Percentiles rank a stretch among this genome's conserved stretches.
Conservation (phyloP, 2,888 invertebrate species). For the Scaptomyza tumidula region DNA sequence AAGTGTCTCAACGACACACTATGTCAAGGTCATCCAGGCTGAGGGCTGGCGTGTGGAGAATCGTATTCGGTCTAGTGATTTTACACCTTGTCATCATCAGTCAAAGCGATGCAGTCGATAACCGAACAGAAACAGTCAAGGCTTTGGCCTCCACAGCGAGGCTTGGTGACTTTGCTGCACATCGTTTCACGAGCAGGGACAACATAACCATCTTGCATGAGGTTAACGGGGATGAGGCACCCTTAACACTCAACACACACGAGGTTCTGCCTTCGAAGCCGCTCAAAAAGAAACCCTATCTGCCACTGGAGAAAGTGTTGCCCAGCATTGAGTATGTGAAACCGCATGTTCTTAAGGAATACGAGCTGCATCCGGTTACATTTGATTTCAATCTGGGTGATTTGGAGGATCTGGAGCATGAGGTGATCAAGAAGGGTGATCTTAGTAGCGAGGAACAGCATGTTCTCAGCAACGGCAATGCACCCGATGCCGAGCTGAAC, state of each 20-base stretch:
- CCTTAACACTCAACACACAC: conserved; percentile 76
- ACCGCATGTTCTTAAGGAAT: conserved; percentile 74
- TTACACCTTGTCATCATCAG: conserved; percentile 8
- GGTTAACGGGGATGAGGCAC: conserved; percentile 44
- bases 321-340: conserved; percentile 74
- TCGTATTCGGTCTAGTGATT: conserved; percentile 13
- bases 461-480: conserved; percentile 70
- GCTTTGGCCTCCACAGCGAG: conserved; percentile 39
- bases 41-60: conserved; percentile 19
- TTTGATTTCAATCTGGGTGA: conserved; percentile 84
- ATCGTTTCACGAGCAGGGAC: conserved; percentile 37
- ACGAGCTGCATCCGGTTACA: conserved; percentile 82
- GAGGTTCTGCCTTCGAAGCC: conserved; percentile 78
- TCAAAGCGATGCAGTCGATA: conserved; percentile 6
- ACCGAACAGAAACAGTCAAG: conserved; percentile 11
- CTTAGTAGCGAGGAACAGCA: conserved; percentile 80
- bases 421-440: conserved; percentile 80
- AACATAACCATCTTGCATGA: conserved; percentile 82
- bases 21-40: conserved; percentile 38
- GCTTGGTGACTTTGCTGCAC: conserved; percentile 18
- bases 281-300: conserved; percentile 80
- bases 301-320: conserved; percentile 75
- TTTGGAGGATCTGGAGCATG: conserved; percentile 83
- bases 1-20: conserved; percentile 7
- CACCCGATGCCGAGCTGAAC: conserved; percentile 25